Conservation (phyloP, 2,888 invertebrate genomes). For the Lysandra bellargus region DNA sequence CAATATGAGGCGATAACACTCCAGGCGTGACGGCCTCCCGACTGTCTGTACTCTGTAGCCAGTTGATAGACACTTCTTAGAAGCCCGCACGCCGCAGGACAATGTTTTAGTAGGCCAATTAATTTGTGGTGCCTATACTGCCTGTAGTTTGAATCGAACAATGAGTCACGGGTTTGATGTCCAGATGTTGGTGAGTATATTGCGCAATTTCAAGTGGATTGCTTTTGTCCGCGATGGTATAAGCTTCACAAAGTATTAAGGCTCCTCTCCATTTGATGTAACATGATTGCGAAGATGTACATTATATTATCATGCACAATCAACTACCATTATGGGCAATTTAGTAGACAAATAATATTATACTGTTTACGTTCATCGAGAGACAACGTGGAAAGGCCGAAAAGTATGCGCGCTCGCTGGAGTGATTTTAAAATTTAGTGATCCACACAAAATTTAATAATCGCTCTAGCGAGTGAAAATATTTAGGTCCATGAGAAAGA, state of each 20-base stretch:
- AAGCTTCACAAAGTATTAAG: not conserved
- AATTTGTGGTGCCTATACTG: constrained; percentile 16
- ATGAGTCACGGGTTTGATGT: not conserved
- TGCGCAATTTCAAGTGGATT: not conserved
- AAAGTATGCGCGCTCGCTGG: too few species aligned
- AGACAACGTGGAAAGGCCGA: too few species aligned
- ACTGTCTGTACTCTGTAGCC: constrained; percentile 40
- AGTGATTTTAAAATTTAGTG: too few species aligned
- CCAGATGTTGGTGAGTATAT: constrained; percentile 4
- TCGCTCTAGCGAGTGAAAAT: too few species aligned
- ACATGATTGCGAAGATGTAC: too few species aligned
- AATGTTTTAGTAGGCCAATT: constrained; percentile 26
- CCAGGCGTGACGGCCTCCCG: constrained; percentile 36
- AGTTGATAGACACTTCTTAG: constrained; percentile 45
- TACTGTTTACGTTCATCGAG: too few species aligned
- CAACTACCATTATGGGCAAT: too few species aligned
- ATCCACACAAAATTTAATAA: too few species aligned
- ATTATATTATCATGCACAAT: too few species aligned
- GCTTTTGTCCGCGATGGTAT: not conserved
- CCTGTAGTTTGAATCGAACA: not conserved
- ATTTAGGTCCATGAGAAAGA: too few species aligned
- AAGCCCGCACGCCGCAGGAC: constrained; percentile 39
- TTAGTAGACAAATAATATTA: too few species aligned
- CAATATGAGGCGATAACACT: constrained; percentile 27
- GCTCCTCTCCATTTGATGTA: too few species aligned